Percentiles rank a stretch among this genome's conserved stretches.
phyloP scores from a whole-genome alignment of 2,113 vertebrate species.

The Chionis minor region DNA sequence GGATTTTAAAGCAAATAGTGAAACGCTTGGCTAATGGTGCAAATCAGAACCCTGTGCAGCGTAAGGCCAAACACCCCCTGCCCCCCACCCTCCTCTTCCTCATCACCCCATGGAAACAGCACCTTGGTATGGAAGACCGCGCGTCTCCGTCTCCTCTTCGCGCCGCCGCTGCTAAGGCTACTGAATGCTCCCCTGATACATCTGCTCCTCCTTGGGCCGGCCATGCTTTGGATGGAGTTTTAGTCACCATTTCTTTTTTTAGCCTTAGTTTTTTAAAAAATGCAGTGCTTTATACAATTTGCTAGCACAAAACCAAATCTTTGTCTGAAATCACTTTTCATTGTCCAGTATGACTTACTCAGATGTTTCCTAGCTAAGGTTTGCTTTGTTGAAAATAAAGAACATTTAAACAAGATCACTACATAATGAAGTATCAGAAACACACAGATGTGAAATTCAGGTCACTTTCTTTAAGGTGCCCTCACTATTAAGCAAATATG shows the following conservation, averaged over 20 bases:
- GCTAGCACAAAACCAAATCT: background rate
- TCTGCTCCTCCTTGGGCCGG: background rate
- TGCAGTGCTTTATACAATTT: background rate
- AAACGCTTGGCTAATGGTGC: background rate
- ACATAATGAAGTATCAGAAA: background rate
- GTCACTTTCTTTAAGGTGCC: background rate
- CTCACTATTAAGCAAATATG: no score
- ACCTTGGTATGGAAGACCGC: background rate
- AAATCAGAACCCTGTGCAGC: background rate
- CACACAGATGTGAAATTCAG: background rate
- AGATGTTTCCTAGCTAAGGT: background rate
- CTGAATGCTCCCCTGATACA: background rate
- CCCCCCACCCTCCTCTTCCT: background rate
- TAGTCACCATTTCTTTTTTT: background rate
- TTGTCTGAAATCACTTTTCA: background rate
- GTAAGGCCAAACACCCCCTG: background rate
- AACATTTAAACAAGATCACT: background rate
- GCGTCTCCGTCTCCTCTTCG: background rate
- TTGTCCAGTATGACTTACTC: background rate
- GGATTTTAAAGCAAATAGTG: background rate
- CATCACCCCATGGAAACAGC: background rate
- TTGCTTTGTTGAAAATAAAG: background rate
- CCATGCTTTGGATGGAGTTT: background rate
- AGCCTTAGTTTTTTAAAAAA: background rate
- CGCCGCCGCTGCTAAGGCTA: background rate